Evolutionary conservation across 2,113 vertebrate genomes (phyloP), one percentile per base, ranked within the genome.

Genomic region (Macroglossus sobrinus): DNA sequence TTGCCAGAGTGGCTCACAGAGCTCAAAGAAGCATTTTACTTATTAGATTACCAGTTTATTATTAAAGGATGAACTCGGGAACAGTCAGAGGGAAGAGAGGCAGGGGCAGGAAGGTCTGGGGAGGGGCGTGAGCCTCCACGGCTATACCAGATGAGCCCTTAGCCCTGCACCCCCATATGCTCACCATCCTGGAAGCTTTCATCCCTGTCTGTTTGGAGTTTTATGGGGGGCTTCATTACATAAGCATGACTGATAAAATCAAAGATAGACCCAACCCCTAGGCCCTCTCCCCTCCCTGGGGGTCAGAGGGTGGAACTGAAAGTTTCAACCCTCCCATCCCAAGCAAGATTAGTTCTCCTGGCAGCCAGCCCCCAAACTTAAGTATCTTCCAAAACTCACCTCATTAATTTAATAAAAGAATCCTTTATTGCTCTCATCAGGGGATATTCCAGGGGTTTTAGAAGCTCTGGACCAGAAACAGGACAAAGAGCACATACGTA

Each of bases 161-260:
- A 13, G 1, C 63, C 16, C 12, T 16, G 35, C 5, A 33, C n/a
- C 11, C 18, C 40, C 3, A 3, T 8, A 3, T 14, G n/a, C 38
- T 53, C 59, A 7, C 57, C 11, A 47, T 3, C 3, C 7, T 7
- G 1, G 26, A 53, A 89, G 59, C 72, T 53, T 59, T 78, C 7
- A 24, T 57, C 55, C 55, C 55, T 9, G 22, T 57, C 6, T 80
- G 28, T 40, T 4, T 22, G 55, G 50, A 30, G 55, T 80, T 80
- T 40, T 28, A 38, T 1, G 6, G 15, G 59, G 40, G 18, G 16
- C 30, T 61, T 75, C 30, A 28, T 75, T 26, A 61, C 22, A 35
- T 2, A 19, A 30, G 15, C 45, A 33, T 47, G 43, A 64, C 6
- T 16, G 2, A 14, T 50, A 13, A 50, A 14, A 14, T 50, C 13